Evolutionary conservation across 2,113 vertebrate genomes (phyloP).

Genomic region (Calyptomena viridis): DNA sequence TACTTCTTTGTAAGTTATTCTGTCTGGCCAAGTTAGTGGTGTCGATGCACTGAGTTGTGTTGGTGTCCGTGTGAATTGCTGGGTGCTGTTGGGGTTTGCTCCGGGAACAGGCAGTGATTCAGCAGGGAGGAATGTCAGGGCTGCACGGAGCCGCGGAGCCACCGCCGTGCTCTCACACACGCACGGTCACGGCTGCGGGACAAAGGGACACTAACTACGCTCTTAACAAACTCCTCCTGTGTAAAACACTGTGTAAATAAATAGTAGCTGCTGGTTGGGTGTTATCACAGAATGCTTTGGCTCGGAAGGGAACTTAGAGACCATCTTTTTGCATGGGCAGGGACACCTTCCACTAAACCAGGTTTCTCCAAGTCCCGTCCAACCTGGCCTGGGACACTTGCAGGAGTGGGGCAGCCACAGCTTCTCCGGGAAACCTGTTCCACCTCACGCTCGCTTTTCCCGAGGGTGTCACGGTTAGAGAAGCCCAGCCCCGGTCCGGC

Average conservation of each 20-base stretch:
- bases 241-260: fast-evolving
- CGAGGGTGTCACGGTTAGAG: neutral
- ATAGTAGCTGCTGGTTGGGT: too few species aligned
- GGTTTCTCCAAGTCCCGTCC: neutral
- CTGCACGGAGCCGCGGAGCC: neutral
- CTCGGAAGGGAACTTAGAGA: neutral
- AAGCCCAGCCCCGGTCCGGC: neutral
- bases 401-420: neutral
- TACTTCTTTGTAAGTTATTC: neutral
- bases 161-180: neutral
- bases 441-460: too few species aligned
- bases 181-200: neutral
- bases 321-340: neutral
- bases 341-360: neutral
- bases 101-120: neutral
- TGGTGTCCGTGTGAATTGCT: neutral
- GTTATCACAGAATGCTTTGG: fast-evolving
- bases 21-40: neutral
- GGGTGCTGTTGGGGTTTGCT: neutral
- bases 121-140: neutral
- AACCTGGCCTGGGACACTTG: neutral
- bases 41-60: neutral
- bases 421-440: neutral
- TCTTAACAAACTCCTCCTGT: neutral
- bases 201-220: neutral